Conservation (phyloP, 2,113 vertebrate genomes). For the Cettia cetti region DNA sequence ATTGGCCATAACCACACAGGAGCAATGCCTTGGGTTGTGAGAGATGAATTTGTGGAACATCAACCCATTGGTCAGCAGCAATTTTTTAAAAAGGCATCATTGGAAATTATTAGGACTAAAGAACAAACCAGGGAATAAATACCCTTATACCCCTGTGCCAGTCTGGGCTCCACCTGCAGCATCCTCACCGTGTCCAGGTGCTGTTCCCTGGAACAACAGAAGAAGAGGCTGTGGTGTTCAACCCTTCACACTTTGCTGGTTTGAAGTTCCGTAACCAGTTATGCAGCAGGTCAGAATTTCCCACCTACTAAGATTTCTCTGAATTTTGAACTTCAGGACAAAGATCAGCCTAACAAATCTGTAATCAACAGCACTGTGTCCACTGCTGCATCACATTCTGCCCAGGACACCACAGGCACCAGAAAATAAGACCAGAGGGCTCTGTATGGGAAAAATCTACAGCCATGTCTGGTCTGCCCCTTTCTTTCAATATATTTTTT, state of each 20-base stretch:
- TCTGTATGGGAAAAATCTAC: neutral
- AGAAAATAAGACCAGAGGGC: neutral
- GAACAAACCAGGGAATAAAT: neutral
- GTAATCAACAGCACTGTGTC: neutral
- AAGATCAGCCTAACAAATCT: neutral
- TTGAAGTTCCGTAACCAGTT: too few relatives aligned
- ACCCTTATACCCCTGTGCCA: too few relatives aligned
- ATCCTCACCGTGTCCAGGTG: accelerated
- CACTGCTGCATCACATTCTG: neutral
- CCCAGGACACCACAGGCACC: neutral
- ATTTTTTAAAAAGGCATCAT: neutral
- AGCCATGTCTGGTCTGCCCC: neutral
- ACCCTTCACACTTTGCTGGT: neutral
- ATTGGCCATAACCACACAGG: neutral
- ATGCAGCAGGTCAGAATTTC: neutral
- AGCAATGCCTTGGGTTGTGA: neutral
- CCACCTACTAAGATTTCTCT: neutral
- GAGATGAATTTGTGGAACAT: neutral
- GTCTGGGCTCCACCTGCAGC: neutral
- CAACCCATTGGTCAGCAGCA: neutral
- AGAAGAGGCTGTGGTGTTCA: neutral
- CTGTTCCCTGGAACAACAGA: neutral
- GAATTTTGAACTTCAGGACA: neutral
- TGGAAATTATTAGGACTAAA: neutral
- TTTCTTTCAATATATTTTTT: neutral